A percentile compares a stretch with the other conserved stretches of the same genome.
Conservation (phyloP, 2,797 vertebrate genomes). For the Psittacula derbiana region DNA sequence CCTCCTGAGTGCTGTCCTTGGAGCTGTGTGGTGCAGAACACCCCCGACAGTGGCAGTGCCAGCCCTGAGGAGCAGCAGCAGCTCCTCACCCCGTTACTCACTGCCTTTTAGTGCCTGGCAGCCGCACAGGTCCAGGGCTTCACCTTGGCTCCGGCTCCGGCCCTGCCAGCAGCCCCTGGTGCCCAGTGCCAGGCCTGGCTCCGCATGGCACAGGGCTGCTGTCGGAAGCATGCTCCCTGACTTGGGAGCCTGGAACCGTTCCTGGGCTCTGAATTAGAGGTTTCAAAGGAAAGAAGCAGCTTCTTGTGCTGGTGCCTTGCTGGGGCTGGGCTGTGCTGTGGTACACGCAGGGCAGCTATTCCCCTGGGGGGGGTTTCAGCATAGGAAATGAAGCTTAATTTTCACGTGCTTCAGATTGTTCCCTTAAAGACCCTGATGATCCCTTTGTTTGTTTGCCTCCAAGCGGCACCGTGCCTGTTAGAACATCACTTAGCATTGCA, state of each 20-base stretch:
- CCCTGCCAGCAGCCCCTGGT: neutral
- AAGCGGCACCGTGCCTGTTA: neutral
- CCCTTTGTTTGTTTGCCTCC: neutral
- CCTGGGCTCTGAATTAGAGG: neutral
- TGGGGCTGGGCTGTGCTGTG: neutral
- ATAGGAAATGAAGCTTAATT: neutral
- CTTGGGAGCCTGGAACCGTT: neutral
- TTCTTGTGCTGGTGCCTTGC: neutral
- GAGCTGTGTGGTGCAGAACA: accelerated
- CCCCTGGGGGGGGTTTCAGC: neutral
- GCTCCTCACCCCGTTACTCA: neutral
- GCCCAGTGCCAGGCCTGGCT: slow-evolving; percentile 23
- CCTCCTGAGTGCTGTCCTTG: accelerated
- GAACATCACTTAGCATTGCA: accelerated
- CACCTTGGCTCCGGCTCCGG: neutral
- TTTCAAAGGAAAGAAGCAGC: neutral
- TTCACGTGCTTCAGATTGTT: neutral
- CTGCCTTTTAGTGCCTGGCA: neutral
- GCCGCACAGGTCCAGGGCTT: neutral
- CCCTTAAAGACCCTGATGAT: neutral
- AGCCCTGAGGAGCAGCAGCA: neutral
- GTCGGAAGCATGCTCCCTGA: neutral
- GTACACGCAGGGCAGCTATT: neutral
- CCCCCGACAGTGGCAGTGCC: accelerated
- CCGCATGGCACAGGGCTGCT: neutral